Evolutionary conservation across 2,797 vertebrate genomes (phyloP).

Genomic region (Crocidura indochinensis): DNA sequence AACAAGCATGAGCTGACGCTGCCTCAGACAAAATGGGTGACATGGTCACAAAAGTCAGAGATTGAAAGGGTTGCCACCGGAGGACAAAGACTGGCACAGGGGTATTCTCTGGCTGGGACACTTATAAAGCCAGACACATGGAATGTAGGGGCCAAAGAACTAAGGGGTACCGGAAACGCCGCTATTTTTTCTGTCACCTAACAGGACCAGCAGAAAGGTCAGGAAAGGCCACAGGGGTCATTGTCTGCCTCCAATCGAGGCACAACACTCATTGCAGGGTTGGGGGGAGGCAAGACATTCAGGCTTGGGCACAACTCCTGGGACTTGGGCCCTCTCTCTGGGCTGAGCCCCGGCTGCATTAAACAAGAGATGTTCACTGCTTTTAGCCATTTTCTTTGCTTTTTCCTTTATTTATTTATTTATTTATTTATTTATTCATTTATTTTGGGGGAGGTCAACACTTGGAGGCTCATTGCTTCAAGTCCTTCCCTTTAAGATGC

Average conservation of each 20-base stretch:
- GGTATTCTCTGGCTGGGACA: not conserved
- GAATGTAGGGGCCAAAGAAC: not conserved
- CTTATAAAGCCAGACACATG: not conserved
- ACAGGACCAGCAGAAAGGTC: not conserved
- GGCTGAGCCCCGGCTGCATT: not conserved
- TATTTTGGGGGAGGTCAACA: no score
- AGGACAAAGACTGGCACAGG: not conserved
- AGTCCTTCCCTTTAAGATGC: no score
- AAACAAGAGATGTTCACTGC: not conserved
- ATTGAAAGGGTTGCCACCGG: not conserved
- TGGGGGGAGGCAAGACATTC: not conserved
- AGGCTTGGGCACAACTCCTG: not conserved
- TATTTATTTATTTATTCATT: no score
- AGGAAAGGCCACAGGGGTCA: not conserved
- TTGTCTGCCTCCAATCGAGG: not conserved
- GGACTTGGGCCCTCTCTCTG: not conserved
- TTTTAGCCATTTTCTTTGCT: not conserved
- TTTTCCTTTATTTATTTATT: no score
- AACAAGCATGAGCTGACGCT: slow-evolving; percentile 45
- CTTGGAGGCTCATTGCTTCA: no score
- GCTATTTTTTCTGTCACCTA: not conserved
- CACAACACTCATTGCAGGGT: not conserved
- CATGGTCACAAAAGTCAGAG: not conserved
- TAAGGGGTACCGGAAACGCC: not conserved
- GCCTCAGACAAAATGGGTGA: slow-evolving; percentile 30